Percentiles rank a stretch among this genome's conserved stretches.
Evolutionary conservation across 2,888 invertebrate species (phyloP).

Genomic region (Oxycera nigricornis): DNA sequence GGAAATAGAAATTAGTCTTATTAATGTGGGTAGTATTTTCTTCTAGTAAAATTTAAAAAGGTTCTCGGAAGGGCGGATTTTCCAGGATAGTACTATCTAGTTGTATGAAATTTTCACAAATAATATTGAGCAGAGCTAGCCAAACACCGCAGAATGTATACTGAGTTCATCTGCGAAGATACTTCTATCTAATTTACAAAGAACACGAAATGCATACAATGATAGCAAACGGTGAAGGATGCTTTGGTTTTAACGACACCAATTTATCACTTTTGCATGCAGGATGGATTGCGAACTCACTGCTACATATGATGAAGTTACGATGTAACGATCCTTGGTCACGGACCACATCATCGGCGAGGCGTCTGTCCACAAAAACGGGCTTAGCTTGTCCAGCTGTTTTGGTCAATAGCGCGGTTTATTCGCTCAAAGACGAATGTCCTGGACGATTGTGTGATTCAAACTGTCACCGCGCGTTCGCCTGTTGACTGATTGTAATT

Average conservation of each 20-base stretch:
- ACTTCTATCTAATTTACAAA: background rate
- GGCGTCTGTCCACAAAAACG: conserved; percentile 40
- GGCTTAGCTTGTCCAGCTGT: conserved; percentile 43
- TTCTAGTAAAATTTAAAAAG: too few relatives aligned
- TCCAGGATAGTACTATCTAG: too few relatives aligned
- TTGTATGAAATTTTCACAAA: too few relatives aligned
- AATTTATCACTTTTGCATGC: conserved; percentile 38
- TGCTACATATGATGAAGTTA: conserved; percentile 19
- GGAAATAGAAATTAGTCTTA: too few relatives aligned
- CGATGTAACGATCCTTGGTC: background rate
- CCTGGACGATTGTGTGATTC: conserved; percentile 43
- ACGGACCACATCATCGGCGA: background rate
- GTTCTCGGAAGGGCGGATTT: too few relatives aligned
- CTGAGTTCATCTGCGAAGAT: too few relatives aligned
- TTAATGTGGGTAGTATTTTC: too few relatives aligned
- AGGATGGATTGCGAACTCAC: conserved; percentile 2
- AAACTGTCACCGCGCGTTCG: conserved; percentile 36
- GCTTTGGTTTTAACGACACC: conserved; percentile 15
- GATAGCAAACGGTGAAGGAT: background rate
- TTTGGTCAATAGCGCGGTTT: conserved; percentile 32
- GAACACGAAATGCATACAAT: conserved; percentile 5
- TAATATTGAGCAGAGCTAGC: too few relatives aligned
- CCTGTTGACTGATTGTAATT: conserved; percentile 42
- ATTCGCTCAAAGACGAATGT: conserved; percentile 40
- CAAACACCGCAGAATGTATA: too few relatives aligned